Evolutionary conservation across 1,140 invertebrate genomes (phyloP), one percentile per base, ranked within the genome.

Genomic region (Centruroides sculpturatus): DNA sequence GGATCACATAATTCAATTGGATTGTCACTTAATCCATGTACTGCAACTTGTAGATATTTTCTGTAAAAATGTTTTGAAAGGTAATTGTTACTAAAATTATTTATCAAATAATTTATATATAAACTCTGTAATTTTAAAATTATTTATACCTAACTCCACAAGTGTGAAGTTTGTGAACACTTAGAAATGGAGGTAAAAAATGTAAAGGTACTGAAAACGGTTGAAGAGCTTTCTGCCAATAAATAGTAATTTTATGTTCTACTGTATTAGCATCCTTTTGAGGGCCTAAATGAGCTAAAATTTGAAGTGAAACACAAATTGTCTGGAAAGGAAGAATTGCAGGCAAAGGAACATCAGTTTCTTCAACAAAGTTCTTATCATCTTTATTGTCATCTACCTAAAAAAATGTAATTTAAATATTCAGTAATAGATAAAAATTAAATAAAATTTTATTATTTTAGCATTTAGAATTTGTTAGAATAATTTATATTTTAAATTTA

Each of bases 141-240:
- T 49, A 41, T 8, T 57, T 75, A 92, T 91, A 73, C 66, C 84
- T 80, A 34, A 82, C 81, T 62, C 85, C 82, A 8, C 85, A 86
- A 0, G 91, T 92, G 59, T 90, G 83, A 3, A 95, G 76, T 62
- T 85, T 83, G 76, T 88, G 85, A 8, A 79, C 80, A 1, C 85
- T 81, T 66, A 82, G 81, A 69, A 95, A 82, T 3, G 90, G 89
- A 7, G 87, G 83, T 3, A 84, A 79, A 74, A 95, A 92, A 67
- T 85, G 81, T 3, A 95, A 72, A 1, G 78, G 75, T 54, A 86
- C 83, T 5, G 55, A 13, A 8, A 51, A 50, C 11, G 61, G 23
- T 34, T 11, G 54, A 12, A 48, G 11, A 13, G 47, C 46, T 50
- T 49, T 52, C 7, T 49, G 57, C 49, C 63, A 64, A n/a, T 56